Conservation (phyloP, 2,113 vertebrate genomes). For the Sinocyclocheilus grahami region DNA sequence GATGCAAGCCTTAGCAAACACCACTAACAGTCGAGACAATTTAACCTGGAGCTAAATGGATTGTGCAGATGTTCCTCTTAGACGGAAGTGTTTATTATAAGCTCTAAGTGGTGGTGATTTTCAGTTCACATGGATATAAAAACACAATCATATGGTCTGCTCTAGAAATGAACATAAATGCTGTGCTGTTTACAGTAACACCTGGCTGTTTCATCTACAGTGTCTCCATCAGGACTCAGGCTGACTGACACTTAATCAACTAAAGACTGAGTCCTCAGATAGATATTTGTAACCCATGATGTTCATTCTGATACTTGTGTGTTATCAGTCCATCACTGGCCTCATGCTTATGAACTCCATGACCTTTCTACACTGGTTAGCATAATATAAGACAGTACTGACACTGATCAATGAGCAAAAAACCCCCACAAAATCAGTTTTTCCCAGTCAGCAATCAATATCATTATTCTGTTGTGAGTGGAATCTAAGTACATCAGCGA, state of each 20-base stretch:
- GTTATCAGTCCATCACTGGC: background rate
- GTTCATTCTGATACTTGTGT: background rate
- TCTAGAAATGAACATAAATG: background rate
- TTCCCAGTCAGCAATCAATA: background rate
- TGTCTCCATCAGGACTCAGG: background rate
- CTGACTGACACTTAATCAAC: constrained; percentile 1
- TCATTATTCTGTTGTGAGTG: background rate
- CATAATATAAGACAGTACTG: background rate
- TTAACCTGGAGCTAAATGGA: background rate
- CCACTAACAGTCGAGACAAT: background rate
- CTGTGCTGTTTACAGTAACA: background rate
- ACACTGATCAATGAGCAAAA: background rate
- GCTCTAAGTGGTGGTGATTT: background rate
- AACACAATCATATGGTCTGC: no score
- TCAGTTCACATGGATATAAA: background rate
- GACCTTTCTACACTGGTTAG: background rate
- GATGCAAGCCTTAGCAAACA: background rate
- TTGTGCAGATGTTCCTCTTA: background rate
- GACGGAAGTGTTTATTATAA: background rate
- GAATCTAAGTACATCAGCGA: background rate
- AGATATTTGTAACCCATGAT: background rate
- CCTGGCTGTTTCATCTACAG: background rate
- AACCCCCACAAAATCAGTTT: background rate
- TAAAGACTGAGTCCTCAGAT: background rate
- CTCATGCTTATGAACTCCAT: background rate